Conservation (phyloP, 2,888 invertebrate genomes). For the Drosophila nr. perissopoda region DNA sequence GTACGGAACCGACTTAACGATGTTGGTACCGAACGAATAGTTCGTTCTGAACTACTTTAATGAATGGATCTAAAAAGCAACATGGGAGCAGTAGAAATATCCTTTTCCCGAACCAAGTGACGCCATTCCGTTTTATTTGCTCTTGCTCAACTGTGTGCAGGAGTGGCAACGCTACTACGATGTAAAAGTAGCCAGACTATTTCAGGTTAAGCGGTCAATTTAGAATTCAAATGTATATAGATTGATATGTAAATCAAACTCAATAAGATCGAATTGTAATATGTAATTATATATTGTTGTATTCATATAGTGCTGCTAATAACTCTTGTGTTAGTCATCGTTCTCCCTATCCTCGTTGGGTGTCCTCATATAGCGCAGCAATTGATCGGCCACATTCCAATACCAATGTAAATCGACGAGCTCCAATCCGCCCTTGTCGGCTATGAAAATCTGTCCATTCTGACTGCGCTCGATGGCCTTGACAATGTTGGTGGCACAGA, state of each 20-base stretch:
- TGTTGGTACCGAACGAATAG: not conserved
- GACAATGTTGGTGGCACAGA: constrained; percentile 79
- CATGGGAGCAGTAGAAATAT: not conserved
- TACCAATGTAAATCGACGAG: constrained; percentile 73
- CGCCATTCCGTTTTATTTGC: not conserved
- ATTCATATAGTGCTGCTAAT: not conserved
- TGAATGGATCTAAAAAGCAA: not conserved
- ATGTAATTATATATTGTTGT: not conserved
- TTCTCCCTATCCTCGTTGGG: constrained; percentile 36
- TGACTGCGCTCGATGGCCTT: constrained; percentile 76
- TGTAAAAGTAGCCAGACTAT: not conserved
- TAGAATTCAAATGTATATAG: not conserved
- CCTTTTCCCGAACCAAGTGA: not conserved
- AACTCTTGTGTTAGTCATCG: constrained; percentile 18
- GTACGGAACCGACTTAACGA: not conserved
- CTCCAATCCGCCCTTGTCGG: constrained; percentile 77
- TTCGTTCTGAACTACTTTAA: not conserved
- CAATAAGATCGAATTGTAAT: not conserved
- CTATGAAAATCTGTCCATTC: constrained; percentile 81
- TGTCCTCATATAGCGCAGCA: constrained; percentile 66
- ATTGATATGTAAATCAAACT: not conserved
- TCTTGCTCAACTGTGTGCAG: not conserved
- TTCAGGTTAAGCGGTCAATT: not conserved
- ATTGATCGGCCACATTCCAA: constrained; percentile 77
- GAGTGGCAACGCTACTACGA: not conserved